These are phyloP conservation scores for Homarus americanus DNA, from an alignment of 1,140 invertebrate genomes.

Conservation along the genomic window DNA sequence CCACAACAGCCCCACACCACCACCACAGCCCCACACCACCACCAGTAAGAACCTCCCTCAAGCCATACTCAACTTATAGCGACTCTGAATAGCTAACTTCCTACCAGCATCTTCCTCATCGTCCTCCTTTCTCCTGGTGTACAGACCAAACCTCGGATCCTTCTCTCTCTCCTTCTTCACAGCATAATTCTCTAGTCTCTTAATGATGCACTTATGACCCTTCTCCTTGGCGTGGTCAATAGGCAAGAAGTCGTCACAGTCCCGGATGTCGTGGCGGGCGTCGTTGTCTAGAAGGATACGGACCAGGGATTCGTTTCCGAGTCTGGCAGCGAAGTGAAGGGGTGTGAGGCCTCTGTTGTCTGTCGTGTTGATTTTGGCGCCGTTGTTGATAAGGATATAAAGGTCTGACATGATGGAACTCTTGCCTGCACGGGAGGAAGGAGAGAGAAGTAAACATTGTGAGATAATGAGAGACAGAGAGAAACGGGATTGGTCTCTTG, in stretches of 20 bases:
- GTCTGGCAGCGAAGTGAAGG: conserved; percentile 66
- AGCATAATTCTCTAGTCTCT: conserved; percentile 37
- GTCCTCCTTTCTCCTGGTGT: neutral
- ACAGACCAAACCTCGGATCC: conserved; percentile 17
- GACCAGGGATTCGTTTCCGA: conserved; percentile 72
- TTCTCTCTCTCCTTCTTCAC: conserved; percentile 49
- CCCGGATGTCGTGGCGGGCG: conserved; percentile 50
- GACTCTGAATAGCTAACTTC: conserved; percentile 2
- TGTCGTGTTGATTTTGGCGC: conserved; percentile 42
- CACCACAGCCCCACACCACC: too few relatives aligned
- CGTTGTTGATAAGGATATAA: conserved; percentile 72
- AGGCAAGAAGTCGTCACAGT: conserved; percentile 68
- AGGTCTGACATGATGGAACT: conserved; percentile 71
- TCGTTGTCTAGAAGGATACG: conserved; percentile 71
- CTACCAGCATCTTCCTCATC: neutral
- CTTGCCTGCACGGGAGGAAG: conserved; percentile 54
- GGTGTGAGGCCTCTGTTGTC: conserved; percentile 69
- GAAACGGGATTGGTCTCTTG: too few relatives aligned
- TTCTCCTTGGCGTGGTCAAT: conserved; percentile 72
- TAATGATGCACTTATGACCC: conserved; percentile 64
- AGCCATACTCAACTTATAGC: neutral
- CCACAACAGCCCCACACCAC: too few relatives aligned
- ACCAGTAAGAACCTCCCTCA: too few relatives aligned
- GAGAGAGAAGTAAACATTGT: too few relatives aligned
- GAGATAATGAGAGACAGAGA: too few relatives aligned